Base-by-base conservation (phyloP, 2,797 vertebrate species). In the Holocentrus rufus region DNA sequence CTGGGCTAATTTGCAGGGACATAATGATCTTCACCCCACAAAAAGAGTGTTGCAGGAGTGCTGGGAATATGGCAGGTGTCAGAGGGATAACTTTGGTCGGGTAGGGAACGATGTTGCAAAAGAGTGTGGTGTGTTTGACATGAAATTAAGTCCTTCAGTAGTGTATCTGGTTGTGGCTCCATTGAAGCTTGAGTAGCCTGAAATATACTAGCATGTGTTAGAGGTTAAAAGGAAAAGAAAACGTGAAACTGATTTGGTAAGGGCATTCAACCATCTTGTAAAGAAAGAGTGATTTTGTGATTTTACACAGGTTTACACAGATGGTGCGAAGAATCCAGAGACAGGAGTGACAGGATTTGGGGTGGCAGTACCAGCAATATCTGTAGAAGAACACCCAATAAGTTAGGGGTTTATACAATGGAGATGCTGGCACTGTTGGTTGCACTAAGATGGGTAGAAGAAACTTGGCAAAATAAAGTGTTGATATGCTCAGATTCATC, bases 211-310 rank as follows among this genome's bases (percentile, higher is more conserved):
- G 34, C 7, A 36, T 36, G 3, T 36, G 6, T 5, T 90, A 55
- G 88, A 90, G 20, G 82, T 83, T 42, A 61, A 80, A 63, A 62
- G 81, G 53, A 82, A 61, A 82, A 39, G 25, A 68, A 47, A 25
- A 42, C 31, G 50, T 42, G 22, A 27, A 54, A 23, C 25, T 54
- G 22, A 49, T 18, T 49, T 49, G 13, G 52, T 54, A 25, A 22
- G 52, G 25, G 52, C 52, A 54, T 54, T 54, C 22, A 14, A 54
- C 20, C 25, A 36, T 47, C 71, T 23, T 10, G 20, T 47, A 23
- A 20, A 63, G 62, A 31, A 15, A 63, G 54, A 3, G 54, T 30
- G 18, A n/a, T n/a, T n/a, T 56, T 8, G 34, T 36, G 34, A 36
- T 9, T 36, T 36, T 36, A 36, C 34, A 36, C 34, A 9, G 34